phyloP scores from a whole-genome alignment of 2,888 invertebrate species.

The Schizaphis graminum region DNA sequence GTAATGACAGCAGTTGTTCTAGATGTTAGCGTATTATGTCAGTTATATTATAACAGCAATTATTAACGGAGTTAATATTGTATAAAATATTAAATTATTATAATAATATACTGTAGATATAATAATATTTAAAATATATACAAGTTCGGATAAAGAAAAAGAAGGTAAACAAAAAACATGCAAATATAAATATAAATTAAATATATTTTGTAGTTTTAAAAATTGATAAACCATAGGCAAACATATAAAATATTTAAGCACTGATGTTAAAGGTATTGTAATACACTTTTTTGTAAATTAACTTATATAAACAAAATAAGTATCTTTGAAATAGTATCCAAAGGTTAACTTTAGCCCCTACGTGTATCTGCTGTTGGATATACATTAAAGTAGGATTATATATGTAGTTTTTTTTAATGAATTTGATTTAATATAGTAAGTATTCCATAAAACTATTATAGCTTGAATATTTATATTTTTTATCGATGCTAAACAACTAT shows the following conservation, averaged over 20 bases:
- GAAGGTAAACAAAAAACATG: not conserved
- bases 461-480: not conserved
- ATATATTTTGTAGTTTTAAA: not conserved
- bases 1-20: not conserved
- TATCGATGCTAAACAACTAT: not conserved
- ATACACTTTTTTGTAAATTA: not conserved
- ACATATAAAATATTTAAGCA: not conserved
- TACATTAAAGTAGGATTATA: not conserved
- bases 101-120: not conserved
- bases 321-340: not conserved
- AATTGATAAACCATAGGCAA: not conserved
- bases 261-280: not conserved
- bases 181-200: not conserved
- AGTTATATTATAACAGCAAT: not conserved
- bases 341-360: no score
- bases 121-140: not conserved
- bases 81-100: not conserved
- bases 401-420: not conserved
- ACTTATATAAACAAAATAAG: not conserved
- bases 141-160: not conserved
- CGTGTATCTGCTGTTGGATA: not conserved
- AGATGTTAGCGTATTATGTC: not conserved
- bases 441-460: not conserved
- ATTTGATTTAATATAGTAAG: not conserved
- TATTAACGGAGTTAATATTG: not conserved